Conservation (phyloP, 2,113 vertebrate genomes). For the Saccopteryx bilineata region DNA sequence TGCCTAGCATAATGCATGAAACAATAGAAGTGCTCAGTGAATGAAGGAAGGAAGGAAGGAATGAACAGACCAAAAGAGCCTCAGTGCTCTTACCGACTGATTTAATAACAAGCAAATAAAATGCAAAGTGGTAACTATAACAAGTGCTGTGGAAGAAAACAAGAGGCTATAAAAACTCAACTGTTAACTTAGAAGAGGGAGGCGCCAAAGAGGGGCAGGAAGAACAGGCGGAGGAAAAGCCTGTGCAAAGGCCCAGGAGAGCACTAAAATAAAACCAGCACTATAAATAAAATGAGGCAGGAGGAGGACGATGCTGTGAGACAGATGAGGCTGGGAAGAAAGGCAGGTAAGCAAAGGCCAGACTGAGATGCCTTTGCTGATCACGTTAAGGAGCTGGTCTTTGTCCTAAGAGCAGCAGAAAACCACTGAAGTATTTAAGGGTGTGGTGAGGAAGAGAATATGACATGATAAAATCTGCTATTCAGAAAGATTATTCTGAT, state of each 20-base stretch:
- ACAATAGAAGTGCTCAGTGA: neutral
- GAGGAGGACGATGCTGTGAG: neutral
- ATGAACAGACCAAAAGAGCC: neutral
- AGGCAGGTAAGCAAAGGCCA: neutral
- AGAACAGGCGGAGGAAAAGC: neutral
- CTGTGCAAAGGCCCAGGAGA: neutral
- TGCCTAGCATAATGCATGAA: neutral
- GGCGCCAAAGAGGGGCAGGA: neutral
- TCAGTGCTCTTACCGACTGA: neutral
- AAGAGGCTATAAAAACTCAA: neutral
- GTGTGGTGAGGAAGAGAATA: neutral
- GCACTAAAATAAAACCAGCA: neutral
- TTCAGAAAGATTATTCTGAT: neutral
- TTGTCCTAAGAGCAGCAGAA: neutral
- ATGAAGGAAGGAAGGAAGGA: neutral
- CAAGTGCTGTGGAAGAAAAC: neutral
- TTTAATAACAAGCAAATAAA: slow-evolving; percentile 30
- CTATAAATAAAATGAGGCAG: neutral
- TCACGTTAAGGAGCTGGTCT: neutral
- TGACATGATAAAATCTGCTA: neutral
- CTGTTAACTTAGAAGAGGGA: neutral
- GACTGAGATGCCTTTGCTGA: neutral
- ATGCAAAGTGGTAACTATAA: neutral
- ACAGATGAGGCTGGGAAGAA: neutral
- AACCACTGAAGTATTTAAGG: neutral